These are phyloP conservation scores for Tenebrosternarchus preto DNA, from an alignment of 2,113 vertebrate genomes.

Conservation along the genomic window DNA sequence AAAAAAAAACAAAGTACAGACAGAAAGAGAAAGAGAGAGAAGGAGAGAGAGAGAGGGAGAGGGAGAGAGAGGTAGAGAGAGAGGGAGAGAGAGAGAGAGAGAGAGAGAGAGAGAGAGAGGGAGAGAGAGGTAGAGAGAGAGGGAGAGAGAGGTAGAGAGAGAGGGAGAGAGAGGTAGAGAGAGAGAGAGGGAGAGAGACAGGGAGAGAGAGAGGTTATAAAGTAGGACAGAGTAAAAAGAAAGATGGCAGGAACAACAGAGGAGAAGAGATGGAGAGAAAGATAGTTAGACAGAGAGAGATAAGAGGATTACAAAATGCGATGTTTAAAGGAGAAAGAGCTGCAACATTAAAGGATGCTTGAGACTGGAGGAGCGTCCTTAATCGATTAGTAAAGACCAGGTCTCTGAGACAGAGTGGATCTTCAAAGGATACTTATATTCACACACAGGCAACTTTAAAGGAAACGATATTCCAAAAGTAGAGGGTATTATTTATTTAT, in stretches of 20 bases:
- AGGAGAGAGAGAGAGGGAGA: no score
- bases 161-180: conserved; percentile 62
- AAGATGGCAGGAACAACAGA: background rate
- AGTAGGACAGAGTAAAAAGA: background rate
- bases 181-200: no score
- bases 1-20: background rate
- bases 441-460: conserved; percentile 30
- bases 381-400: conserved; percentile 68
- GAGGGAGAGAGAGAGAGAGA: background rate
- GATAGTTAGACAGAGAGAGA: conserved; percentile 44
- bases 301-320: conserved; percentile 62
- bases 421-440: conserved; percentile 48
- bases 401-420: conserved; percentile 57
- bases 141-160: conserved; percentile 18
- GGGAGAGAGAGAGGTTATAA: background rate
- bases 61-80: no score
- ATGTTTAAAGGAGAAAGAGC: conserved; percentile 66
- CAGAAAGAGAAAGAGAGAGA: background rate
- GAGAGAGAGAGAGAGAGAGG: background rate
- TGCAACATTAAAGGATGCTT: conserved; percentile 70
- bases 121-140: background rate
- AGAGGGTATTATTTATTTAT: conserved; percentile 39
- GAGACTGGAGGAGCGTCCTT: conserved; percentile 61
- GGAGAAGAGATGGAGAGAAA: background rate
- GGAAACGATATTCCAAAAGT: conserved; percentile 25